Evolutionary conservation across 2,113 vertebrate genomes (phyloP).

Genomic region (Gadus chalcogrammus): DNA sequence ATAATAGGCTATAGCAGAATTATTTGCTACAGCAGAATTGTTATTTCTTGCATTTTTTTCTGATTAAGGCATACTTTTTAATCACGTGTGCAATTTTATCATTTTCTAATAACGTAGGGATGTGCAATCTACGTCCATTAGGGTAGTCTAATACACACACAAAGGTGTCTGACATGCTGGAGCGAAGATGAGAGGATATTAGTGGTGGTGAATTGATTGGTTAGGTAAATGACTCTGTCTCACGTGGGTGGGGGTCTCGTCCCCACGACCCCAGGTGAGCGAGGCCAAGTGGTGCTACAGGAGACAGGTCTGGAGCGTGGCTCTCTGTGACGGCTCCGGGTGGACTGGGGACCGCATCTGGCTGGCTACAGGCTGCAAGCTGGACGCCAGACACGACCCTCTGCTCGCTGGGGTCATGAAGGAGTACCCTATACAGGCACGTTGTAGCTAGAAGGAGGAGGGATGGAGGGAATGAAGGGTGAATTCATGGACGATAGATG

Average conservation of each 20-base stretch:
- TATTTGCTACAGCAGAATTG: too few relatives aligned
- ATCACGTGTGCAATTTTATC: too few relatives aligned
- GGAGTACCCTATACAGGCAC: constrained; percentile 70
- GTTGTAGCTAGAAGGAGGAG: neutral
- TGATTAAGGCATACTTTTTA: too few relatives aligned
- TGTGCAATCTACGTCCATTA: too few relatives aligned
- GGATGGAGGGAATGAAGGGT: neutral
- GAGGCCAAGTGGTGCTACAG: constrained; percentile 73
- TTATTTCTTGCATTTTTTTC: too few relatives aligned
- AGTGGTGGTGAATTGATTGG: too few relatives aligned
- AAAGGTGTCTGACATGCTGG: too few relatives aligned
- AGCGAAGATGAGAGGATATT: neutral
- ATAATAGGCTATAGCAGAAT: too few relatives aligned
- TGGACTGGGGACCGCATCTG: constrained; percentile 74
- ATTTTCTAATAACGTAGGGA: too few relatives aligned
- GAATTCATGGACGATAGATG: neutral
- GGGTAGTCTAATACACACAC: too few relatives aligned
- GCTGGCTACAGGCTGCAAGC: constrained; percentile 76
- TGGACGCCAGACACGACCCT: constrained; percentile 69
- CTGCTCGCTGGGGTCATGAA: constrained; percentile 66
- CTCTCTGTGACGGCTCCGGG: constrained; percentile 51
- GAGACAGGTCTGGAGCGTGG: constrained; percentile 62
- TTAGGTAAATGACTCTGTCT: too few relatives aligned
- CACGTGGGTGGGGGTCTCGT: too few relatives aligned
- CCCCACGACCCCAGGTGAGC: constrained; percentile 65